phyloP scores from a whole-genome alignment of 2,113 vertebrate species.

The Caranx ignobilis region DNA sequence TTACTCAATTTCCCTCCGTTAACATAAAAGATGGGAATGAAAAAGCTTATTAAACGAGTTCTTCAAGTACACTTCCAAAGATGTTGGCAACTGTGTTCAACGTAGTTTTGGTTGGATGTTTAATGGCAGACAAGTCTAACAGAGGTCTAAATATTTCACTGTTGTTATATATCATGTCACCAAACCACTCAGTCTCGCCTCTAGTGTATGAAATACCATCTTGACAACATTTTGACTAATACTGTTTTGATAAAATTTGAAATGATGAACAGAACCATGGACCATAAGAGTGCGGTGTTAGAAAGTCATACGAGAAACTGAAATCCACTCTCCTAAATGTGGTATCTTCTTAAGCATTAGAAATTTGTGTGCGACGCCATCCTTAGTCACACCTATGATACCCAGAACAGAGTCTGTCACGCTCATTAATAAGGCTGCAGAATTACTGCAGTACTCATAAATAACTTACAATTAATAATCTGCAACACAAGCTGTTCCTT shows the following conservation, averaged over 20 bases:
- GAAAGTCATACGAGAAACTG: slow-evolving; percentile 6
- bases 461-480: slow-evolving; percentile 36
- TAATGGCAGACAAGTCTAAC: slow-evolving; percentile 13
- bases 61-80: slow-evolving; percentile 62
- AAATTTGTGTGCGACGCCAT: background rate
- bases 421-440: slow-evolving; percentile 21
- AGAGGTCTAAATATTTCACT: slow-evolving; percentile 17
- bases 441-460: slow-evolving; percentile 33
- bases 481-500: slow-evolving; percentile 13
- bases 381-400: slow-evolving; percentile 2
- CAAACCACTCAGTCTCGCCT: background rate
- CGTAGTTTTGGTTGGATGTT: slow-evolving; percentile 38
- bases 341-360: background rate
- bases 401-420: background rate
- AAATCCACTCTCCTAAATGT: background rate
- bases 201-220: slow-evolving; percentile 19
- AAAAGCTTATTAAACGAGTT: slow-evolving; percentile 47
- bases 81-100: slow-evolving; percentile 38
- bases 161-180: background rate
- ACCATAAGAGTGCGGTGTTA: background rate
- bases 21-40: slow-evolving; percentile 43
- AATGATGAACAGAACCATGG: slow-evolving; percentile 36
- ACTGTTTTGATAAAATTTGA: slow-evolving; percentile 40
- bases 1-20: slow-evolving; percentile 23
- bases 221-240: slow-evolving; percentile 26